phyloP scores from a whole-genome alignment of 1,140 invertebrate species.

The Archivesica marissinica region DNA sequence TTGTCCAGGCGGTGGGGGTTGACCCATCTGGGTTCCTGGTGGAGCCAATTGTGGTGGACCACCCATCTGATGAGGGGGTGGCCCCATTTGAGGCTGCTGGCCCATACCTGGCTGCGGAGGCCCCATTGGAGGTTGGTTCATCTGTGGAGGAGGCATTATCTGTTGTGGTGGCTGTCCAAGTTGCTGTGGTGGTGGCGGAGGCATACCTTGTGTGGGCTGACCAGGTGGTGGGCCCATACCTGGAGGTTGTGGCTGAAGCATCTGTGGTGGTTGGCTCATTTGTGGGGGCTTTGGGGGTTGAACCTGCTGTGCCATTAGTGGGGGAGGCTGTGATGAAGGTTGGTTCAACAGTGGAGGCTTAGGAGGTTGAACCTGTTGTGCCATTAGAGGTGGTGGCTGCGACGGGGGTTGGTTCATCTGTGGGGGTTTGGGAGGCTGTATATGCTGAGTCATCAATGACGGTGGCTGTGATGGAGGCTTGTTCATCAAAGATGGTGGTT shows the following conservation, averaged over 20 bases:
- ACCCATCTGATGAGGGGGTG: slow-evolving; percentile 24
- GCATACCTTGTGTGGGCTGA: not conserved
- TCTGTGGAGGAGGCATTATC: slow-evolving; percentile 1
- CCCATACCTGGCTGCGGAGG: not conserved
- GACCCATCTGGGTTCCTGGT: slow-evolving; percentile 6
- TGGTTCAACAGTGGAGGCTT: not conserved
- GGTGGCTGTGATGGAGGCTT: not conserved
- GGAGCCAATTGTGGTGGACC: slow-evolving; percentile 17
- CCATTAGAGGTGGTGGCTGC: slow-evolving; percentile 15
- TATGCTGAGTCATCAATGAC: not conserved
- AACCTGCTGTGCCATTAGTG: not conserved
- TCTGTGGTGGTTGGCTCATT: slow-evolving; percentile 26
- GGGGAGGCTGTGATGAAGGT: not conserved
- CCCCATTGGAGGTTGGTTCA: slow-evolving; percentile 8
- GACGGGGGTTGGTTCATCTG: not conserved
- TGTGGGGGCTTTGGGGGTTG: not conserved
- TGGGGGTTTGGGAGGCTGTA: not conserved
- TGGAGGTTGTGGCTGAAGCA: slow-evolving; percentile 23
- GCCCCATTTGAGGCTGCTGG: not conserved
- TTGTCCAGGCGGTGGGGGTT: not conserved
- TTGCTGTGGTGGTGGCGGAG: slow-evolving; percentile 32
- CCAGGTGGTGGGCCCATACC: slow-evolving; percentile 33
- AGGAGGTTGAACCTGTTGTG: slow-evolving; percentile 38
- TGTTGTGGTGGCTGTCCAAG: slow-evolving; percentile 2
- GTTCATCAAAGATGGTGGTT: not conserved